These are phyloP conservation scores for Anoplopoma fimbria DNA, from an alignment of 2,113 vertebrate genomes.

Conservation along the genomic window DNA sequence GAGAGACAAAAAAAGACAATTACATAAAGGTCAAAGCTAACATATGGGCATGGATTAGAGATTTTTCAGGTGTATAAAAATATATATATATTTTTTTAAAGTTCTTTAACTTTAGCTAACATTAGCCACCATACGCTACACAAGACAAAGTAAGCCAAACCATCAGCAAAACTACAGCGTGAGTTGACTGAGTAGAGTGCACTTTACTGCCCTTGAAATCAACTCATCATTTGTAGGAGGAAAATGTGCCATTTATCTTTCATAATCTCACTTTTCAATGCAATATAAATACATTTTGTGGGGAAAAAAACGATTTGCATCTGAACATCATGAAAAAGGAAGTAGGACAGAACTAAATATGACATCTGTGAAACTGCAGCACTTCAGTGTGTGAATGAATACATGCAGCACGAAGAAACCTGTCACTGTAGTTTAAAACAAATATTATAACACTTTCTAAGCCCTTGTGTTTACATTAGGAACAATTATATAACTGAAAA, in stretches of 20 bases:
- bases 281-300: not conserved
- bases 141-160: not conserved
- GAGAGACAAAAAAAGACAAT: constrained; percentile 2
- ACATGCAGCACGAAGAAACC: not conserved
- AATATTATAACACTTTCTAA: not conserved
- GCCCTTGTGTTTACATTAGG: not conserved
- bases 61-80: not conserved
- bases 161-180: not conserved
- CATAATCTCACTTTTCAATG: not conserved
- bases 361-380: not conserved
- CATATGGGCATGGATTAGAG: not conserved
- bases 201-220: not conserved
- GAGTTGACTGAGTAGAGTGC: not conserved
- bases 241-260: not conserved
- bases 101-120: not conserved
- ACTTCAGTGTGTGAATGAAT: not conserved
- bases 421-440: not conserved
- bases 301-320: not conserved
- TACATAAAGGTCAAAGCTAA: not conserved
- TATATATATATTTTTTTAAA: not conserved
- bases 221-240: not conserved
- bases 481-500: not conserved
- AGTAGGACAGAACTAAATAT: not conserved
- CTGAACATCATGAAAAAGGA: not conserved
- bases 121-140: not conserved